These are phyloP conservation scores for Whitmania pigra DNA, from an alignment of 1,140 invertebrate genomes.

Conservation along the genomic window DNA sequence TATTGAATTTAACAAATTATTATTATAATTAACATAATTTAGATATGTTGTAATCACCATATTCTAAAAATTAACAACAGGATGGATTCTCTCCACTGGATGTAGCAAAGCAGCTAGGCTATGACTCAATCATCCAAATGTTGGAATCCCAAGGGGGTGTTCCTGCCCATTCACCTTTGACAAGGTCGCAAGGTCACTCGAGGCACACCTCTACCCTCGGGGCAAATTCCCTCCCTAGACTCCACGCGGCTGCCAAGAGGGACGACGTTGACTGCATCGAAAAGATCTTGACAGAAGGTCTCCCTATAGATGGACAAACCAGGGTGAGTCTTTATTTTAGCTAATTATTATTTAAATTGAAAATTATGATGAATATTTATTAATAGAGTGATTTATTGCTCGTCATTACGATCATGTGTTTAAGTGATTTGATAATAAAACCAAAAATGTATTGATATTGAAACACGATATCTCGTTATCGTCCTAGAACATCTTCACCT, in stretches of 20 bases:
- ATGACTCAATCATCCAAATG: constrained; percentile 83
- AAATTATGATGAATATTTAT: too few species aligned
- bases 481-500: too few species aligned
- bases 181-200: too few species aligned
- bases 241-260: constrained; percentile 96
- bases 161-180: constrained; percentile 64
- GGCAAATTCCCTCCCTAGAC: constrained; percentile 73
- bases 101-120: constrained; percentile 90
- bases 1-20: too few species aligned
- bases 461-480: too few species aligned
- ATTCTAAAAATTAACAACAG: constrained; percentile 87
- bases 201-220: constrained; percentile 46
- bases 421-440: too few species aligned
- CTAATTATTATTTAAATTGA: constrained; percentile 44
- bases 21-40: constrained; percentile 84
- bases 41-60: too few species aligned
- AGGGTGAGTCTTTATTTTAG: constrained; percentile 73
- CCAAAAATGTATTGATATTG: too few species aligned
- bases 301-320: too few species aligned
- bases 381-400: too few species aligned
- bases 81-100: constrained; percentile 90
- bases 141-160: constrained; percentile 59
- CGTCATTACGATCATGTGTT: too few species aligned
- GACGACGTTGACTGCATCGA: constrained; percentile 66
- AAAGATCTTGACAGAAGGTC: too few species aligned